Evolutionary conservation across 2,797 vertebrate species (phyloP), one percentile per base, ranked within the genome.

Genomic region (Diceros bicornis): DNA sequence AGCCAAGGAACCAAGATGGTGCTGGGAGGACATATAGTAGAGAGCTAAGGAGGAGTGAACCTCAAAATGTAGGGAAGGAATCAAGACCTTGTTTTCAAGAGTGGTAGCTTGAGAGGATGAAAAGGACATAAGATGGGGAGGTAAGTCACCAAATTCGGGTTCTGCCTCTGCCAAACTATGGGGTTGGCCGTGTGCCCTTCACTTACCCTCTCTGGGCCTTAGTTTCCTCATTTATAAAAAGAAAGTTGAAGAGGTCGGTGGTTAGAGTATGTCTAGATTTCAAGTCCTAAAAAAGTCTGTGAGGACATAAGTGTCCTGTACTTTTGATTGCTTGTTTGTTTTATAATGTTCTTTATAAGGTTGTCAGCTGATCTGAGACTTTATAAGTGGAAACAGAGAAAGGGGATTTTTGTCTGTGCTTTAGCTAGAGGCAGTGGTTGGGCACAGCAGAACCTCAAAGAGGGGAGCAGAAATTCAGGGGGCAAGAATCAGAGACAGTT

Each of bases 231-330:
- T 95, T 93, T 84, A 14, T 83, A 72, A 95, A 71, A 95, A 62
- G 41, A 82, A 83, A 57, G 7, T 66, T 89, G 71, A 68, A 62
- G 91, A 91, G 29, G 47, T 59, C 74, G n/a, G 8, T 93, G 47
- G 82, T 82, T 77, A 68, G 57, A 92, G 75, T 89, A 79, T 91
- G 55, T 75, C 82, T 91, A 86, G 18, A 93, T 94, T 89, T 91
- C 62, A 84, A 81, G 44, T 64, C 29, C 32, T 94, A 62, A 86
- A 71, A 50, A 12, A 25, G 13, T 62, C 50, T 29, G 8, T 77
- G 64, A 97, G 62, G 84, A 92, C 74, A 52, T 88, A 16, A 27
- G 18, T 72, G 62, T 50, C 85, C 84, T 90, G 88, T 94, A 84
- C 61, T 81, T 91, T 96, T 91, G n/a, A 91, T 84, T 90, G 34